phyloP scores from a whole-genome alignment of 2,113 vertebrate genomes.

The Sterrhoptilus dennistouni region DNA sequence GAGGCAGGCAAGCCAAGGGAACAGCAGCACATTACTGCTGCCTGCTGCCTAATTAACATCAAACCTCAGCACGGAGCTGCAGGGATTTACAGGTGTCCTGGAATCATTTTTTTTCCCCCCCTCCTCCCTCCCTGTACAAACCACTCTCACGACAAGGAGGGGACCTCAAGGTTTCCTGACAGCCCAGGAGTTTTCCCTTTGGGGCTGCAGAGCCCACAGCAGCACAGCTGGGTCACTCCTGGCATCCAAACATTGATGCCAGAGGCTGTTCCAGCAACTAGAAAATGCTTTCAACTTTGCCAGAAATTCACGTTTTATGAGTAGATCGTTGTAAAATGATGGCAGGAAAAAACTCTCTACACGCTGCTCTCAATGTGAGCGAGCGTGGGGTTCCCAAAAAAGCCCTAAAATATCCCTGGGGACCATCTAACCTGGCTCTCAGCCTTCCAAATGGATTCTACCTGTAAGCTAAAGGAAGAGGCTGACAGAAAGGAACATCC shows the following conservation, averaged over 20 bases:
- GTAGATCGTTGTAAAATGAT: background rate
- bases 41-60: slow-evolving; percentile 75
- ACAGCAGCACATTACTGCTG: slow-evolving; percentile 51
- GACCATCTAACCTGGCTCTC: background rate
- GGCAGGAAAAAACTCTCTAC: background rate
- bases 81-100: slow-evolving; percentile 74
- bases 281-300: slow-evolving; percentile 25
- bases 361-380: background rate
- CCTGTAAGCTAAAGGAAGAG: slow-evolving; percentile 34
- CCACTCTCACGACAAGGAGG: slow-evolving; percentile 44
- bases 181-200: background rate
- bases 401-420: no score
- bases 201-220: slow-evolving; percentile 23
- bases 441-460: background rate
- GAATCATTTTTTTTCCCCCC: slow-evolving; percentile 14
- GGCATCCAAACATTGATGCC: background rate
- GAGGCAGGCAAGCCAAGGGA: slow-evolving; percentile 65
- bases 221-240: background rate
- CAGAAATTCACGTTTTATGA: slow-evolving; percentile 28
- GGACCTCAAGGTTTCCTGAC: slow-evolving; percentile 51
- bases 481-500: slow-evolving; percentile 5
- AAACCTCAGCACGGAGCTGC: slow-evolving; percentile 66
- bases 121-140: background rate
- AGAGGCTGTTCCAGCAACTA: slow-evolving; percentile 29
- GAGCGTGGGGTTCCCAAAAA: background rate